Evolutionary conservation across 2,113 vertebrate species (phyloP), one percentile per base, ranked within the genome.

Genomic region (Corythornis cristatus): DNA sequence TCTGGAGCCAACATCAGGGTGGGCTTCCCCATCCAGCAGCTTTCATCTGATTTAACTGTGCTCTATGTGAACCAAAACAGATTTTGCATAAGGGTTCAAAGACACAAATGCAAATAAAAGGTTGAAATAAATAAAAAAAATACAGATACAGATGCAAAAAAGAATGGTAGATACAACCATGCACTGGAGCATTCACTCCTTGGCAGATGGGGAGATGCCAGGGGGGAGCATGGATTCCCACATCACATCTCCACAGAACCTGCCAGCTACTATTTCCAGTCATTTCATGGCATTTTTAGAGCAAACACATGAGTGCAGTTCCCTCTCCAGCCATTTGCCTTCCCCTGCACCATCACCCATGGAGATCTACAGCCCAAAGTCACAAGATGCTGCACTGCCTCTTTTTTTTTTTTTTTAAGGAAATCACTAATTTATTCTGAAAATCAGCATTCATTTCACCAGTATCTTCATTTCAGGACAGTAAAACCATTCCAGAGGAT

Each of bases 151-250:
- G 56, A 71, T 29, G 40, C 20, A 88, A 16, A 65, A 51, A 51
- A 25, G 14, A 23, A 87, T 72, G 89, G 64, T 65, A 79, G 42
- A 50, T 50, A 66, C 16, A 57, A 19, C 18, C 60, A 23, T 72
- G 35, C 67, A 79, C 29, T 40, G 42, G 8, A 87, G 28, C 35
- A 57, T 68, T 72, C 22, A 87, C 7, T 79, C 61, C 66, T 53
- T 72, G 42, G 65, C 62, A 87, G 46, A 86, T 29, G 21, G 50
- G 87, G 45, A 68, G 89, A 53, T 86, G 29, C 33, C 13, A 78
- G 5, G 7, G 15, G 17, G 71, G 87, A 75, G 66, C 37, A 25
- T 3, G 3, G 35, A 70, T 57, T 78, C 62, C 61, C 60, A 89
- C 42, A 72, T 20, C 77, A 92, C 58, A 35, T 61, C 67, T 50